phyloP scores from a whole-genome alignment of 2,888 invertebrate species.

The Creontiades dilutus region DNA sequence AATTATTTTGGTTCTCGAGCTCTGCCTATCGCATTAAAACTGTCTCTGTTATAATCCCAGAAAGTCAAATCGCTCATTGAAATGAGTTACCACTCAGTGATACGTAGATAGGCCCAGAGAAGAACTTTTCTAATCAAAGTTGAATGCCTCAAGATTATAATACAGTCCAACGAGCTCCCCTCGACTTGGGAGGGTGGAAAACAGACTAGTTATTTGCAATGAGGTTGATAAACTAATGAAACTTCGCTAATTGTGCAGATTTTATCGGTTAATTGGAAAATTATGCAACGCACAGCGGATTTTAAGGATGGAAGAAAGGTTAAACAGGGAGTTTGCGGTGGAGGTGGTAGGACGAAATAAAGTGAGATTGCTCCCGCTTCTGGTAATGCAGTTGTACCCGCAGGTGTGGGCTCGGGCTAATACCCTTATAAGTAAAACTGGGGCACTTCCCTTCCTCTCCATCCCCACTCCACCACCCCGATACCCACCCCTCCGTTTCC shows the following conservation, averaged over 20 bases:
- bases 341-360: constrained; percentile 17
- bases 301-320: not conserved
- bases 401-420: constrained; percentile 28
- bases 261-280: constrained; percentile 60
- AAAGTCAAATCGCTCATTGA: constrained; percentile 7
- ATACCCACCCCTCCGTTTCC: too few species aligned
- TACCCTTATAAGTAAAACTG: constrained; percentile 23
- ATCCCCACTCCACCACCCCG: too few species aligned
- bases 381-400: constrained; percentile 36
- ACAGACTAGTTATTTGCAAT: constrained; percentile 52
- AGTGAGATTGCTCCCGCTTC: constrained; percentile 23
- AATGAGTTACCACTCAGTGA: constrained; percentile 33
- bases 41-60: constrained; percentile 1
- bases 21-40: constrained; percentile 37
- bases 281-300: constrained; percentile 51
- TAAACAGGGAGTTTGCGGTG: constrained; percentile 15
- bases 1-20: constrained; percentile 3
- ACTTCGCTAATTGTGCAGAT: constrained; percentile 62
- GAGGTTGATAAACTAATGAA: constrained; percentile 58
- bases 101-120: constrained; percentile 39
- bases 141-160: constrained; percentile 55
- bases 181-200: constrained; percentile 1
- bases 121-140: constrained; percentile 62
- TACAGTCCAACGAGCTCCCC: constrained; percentile 24
- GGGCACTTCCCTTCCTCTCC: not conserved